Conservation (phyloP, 2,113 vertebrate genomes). For the Lipophrys pholis region DNA sequence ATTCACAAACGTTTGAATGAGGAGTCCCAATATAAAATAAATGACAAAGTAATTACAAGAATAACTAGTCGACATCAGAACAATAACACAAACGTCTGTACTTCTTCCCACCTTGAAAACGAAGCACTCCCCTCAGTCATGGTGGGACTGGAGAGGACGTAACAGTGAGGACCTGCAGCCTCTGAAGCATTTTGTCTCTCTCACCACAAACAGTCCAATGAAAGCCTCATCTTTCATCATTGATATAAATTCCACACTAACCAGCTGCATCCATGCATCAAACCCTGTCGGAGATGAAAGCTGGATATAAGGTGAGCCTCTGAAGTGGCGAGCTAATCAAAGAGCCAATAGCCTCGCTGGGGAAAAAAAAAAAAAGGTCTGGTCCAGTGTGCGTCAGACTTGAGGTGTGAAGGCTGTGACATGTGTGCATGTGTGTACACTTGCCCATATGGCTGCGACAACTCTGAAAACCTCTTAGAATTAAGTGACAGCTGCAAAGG, state of each 20-base stretch:
- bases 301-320: slow-evolving; percentile 25
- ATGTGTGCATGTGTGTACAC: neutral
- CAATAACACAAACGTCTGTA: too few species aligned
- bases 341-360: slow-evolving; percentile 26
- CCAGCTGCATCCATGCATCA: slow-evolving; percentile 7
- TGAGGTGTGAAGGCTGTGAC: slow-evolving; percentile 4
- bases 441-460: slow-evolving; percentile 14
- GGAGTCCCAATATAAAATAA: too few species aligned
- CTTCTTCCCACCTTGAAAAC: too few species aligned
- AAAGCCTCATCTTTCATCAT: slow-evolving; percentile 14
- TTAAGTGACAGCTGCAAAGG: slow-evolving; percentile 47
- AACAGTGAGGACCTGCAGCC: neutral
- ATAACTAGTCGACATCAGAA: too few species aligned
- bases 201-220: too few species aligned
- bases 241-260: slow-evolving; percentile 17
- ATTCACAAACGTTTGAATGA: too few species aligned
- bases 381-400: slow-evolving; percentile 13
- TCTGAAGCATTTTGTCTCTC: neutral
- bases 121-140: too few species aligned
- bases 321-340: slow-evolving; percentile 47
- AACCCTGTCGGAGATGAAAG: slow-evolving; percentile 28
- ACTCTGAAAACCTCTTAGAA: slow-evolving; percentile 43
- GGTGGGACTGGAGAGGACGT: neutral
- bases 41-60: too few species aligned
- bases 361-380: slow-evolving; percentile 26